Evolutionary conservation across 1,140 invertebrate species (phyloP), one percentile per base, ranked within the genome.

Genomic region (Rhysida immarginata): DNA sequence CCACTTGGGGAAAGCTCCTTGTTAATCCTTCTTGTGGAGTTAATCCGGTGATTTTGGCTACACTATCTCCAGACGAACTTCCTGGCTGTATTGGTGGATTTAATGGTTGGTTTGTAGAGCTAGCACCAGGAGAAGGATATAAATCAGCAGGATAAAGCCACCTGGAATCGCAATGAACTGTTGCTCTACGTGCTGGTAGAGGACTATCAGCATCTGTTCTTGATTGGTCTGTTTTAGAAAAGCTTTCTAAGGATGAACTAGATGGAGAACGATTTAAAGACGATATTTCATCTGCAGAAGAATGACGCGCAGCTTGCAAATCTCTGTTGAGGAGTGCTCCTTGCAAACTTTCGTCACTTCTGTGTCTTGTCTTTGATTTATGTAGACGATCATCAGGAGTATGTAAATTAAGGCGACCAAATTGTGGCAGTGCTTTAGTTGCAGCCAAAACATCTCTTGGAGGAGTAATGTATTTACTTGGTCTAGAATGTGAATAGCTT

Each of bases 191-290:
- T 56, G n/a, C 72, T 71, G 21, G 76, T 66, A 51, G 23, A 8
- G 49, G 49, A 61, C 78, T 80, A 8, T 79, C 77, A 2, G 77
- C 75, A 13, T 77, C 74, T 78, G 61, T 82, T 80, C 2, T 82
- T 27, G 63, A 65, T 42, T 64, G 64, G 54, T 66, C 64, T 11
- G 63, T 67, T 53, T 82, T 75, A 48, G 81, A 84, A 64, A 84
- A 85, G 65, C 82, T 84, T 66, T 87, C 84, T 64, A 86, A 83
- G 1, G 83, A 85, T 50, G 83, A 85, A 66, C 82, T 84, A 44
- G 84, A 83, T 1, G 83, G 83, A 24, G 83, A 85, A 56, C 83
- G 78, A 57, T 85, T 85, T 1, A 85, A 68, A 0, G 83, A 85
- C 64, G 82, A 84, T 18, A 86, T 76, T 67, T 86, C 84, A 66